These are phyloP conservation scores for Nerophis lumbriciformis DNA, from an alignment of 2,113 vertebrate species.

Conservation along the genomic window DNA sequence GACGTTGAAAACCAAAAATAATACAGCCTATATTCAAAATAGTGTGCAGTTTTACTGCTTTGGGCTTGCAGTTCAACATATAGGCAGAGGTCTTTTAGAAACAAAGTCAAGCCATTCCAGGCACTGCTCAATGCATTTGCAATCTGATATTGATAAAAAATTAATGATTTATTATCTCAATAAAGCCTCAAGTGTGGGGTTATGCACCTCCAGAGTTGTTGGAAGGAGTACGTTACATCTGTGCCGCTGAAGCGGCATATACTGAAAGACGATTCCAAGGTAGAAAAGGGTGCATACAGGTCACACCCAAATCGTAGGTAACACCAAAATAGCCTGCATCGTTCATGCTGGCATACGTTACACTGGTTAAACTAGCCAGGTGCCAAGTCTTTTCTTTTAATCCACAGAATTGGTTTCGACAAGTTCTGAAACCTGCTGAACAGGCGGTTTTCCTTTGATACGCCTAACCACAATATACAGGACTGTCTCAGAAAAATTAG, in stretches of 20 bases:
- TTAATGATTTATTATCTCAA: slow-evolving; percentile 8
- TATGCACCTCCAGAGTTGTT: background rate
- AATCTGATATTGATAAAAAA: slow-evolving; percentile 3
- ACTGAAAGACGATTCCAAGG: background rate
- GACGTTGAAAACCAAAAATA: background rate
- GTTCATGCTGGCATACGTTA: slow-evolving; percentile 4
- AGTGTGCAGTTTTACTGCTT: slow-evolving; percentile 15
- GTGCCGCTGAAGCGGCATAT: too few species aligned
- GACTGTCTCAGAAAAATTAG: too few species aligned
- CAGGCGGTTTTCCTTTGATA: slow-evolving; percentile 6
- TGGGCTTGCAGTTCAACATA: slow-evolving; percentile 7
- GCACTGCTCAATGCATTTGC: slow-evolving; percentile 4
- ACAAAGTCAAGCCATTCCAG: background rate
- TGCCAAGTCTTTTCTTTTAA: background rate
- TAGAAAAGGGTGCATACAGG: background rate
- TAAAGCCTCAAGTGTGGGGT: background rate
- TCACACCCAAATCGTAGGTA: slow-evolving; percentile 1
- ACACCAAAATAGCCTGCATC: background rate
- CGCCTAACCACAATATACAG: background rate
- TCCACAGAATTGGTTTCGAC: background rate
- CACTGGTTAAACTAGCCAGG: background rate
- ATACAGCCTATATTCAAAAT: background rate
- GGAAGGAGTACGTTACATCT: background rate
- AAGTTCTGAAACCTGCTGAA: background rate
- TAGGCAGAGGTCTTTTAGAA: slow-evolving; percentile 7